Conservation (phyloP, 2,113 vertebrate species). For the Periophthalmus modestus region DNA sequence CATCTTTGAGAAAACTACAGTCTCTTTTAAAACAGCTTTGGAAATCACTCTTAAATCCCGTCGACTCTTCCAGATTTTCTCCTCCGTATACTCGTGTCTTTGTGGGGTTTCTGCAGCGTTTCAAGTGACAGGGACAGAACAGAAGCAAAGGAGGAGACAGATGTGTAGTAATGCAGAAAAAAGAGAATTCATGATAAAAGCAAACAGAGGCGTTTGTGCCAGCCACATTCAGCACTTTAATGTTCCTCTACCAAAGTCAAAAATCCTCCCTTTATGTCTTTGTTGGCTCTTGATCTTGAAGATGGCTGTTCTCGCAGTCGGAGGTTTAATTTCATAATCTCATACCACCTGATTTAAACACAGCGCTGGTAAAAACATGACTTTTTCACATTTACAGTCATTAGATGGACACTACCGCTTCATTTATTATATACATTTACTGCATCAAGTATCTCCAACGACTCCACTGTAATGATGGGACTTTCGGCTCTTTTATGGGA, state of each 20-base stretch:
- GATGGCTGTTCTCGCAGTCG: too few relatives aligned
- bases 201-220: neutral
- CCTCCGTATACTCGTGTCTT: neutral
- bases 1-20: neutral
- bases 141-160: constrained; percentile 21
- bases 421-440: too few relatives aligned
- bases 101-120: constrained; percentile 3
- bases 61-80: neutral
- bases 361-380: neutral
- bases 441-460: too few relatives aligned
- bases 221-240: neutral
- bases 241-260: neutral
- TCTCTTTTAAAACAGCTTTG: neutral
- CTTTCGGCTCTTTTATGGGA: too few relatives aligned
- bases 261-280: neutral
- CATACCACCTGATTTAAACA: neutral
- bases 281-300: neutral
- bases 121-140: neutral
- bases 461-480: too few relatives aligned
- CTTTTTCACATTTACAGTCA: neutral
- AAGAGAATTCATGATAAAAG: constrained; percentile 4
- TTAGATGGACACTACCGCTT: neutral
- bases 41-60: neutral
- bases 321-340: neutral
- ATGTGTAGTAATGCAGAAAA: constrained; percentile 11